Percentiles rank a stretch among this genome's conserved stretches.
Evolutionary conservation across 2,888 invertebrate genomes (phyloP).

Genomic region (Drosophila mettleri): DNA sequence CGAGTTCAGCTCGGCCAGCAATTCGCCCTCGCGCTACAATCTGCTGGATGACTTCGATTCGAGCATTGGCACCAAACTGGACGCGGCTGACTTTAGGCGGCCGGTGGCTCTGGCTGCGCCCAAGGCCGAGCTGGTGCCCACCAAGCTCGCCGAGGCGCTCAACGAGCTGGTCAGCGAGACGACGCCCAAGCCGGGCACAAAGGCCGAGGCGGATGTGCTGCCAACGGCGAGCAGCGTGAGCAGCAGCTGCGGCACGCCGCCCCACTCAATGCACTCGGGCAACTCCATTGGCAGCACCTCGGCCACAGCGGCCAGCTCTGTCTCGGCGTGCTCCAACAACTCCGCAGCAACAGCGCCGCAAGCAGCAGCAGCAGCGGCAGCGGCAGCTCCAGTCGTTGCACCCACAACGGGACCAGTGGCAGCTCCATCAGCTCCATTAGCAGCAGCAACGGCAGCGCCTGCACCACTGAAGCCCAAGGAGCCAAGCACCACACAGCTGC

Average conservation of each 20-base stretch:
- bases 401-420: conserved; percentile 36
- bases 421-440: no score
- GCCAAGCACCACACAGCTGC: conserved; percentile 82
- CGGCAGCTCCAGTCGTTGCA: conserved; percentile 26
- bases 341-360: conserved; percentile 63
- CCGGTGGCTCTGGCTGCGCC: conserved; percentile 84
- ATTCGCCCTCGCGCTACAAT: conserved; percentile 90
- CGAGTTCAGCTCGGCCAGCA: conserved; percentile 91
- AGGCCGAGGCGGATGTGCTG: conserved; percentile 37
- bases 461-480: conserved; percentile 73
- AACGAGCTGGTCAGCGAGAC: conserved; percentile 85
- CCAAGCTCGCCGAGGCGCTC: conserved; percentile 85
- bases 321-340: conserved; percentile 68
- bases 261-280: conserved; percentile 82
- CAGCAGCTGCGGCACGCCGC: conserved; percentile 83
- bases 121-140: conserved; percentile 84
- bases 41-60: conserved; percentile 88
- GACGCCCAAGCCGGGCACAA: conserved; percentile 20
- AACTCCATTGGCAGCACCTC: conserved; percentile 84
- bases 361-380: conserved; percentile 51
- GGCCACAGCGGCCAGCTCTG: conserved; percentile 79
- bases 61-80: conserved; percentile 84
- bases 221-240: conserved; percentile 80
- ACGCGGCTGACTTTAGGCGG: conserved; percentile 85
- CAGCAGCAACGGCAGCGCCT: neutral